phyloP scores from a whole-genome alignment of 1,140 invertebrate species.

The Periplaneta americana region DNA sequence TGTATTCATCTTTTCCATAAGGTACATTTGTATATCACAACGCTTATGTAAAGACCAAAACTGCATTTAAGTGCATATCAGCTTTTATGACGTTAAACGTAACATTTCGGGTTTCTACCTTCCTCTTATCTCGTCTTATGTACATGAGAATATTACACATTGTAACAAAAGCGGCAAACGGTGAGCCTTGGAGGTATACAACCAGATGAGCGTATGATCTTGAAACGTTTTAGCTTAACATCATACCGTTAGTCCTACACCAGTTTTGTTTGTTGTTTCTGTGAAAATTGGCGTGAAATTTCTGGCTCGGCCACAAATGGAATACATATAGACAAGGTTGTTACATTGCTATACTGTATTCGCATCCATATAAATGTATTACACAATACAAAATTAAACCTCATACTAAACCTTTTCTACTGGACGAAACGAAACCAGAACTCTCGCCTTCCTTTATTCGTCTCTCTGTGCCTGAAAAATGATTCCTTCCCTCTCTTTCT shows the following conservation, averaged over 20 bases:
- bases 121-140: neutral
- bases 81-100: neutral
- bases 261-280: neutral
- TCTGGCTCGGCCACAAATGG: neutral
- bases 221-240: neutral
- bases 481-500: neutral
- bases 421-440: neutral
- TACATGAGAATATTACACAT: neutral
- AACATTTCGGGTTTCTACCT: neutral
- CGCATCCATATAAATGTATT: neutral
- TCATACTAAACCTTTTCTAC: neutral
- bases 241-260: neutral
- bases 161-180: neutral
- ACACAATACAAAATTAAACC: neutral
- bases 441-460: neutral
- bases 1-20: no score
- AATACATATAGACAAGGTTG: neutral
- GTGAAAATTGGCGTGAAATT: neutral
- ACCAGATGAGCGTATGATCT: neutral
- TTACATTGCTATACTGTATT: no score
- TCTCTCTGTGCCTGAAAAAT: neutral
- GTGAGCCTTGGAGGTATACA: neutral
- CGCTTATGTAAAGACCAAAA: no score
- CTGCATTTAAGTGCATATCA: neutral
- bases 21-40: no score